Evolutionary conservation across 2,888 invertebrate genomes (phyloP).

Genomic region (Dryobotodes eremita): DNA sequence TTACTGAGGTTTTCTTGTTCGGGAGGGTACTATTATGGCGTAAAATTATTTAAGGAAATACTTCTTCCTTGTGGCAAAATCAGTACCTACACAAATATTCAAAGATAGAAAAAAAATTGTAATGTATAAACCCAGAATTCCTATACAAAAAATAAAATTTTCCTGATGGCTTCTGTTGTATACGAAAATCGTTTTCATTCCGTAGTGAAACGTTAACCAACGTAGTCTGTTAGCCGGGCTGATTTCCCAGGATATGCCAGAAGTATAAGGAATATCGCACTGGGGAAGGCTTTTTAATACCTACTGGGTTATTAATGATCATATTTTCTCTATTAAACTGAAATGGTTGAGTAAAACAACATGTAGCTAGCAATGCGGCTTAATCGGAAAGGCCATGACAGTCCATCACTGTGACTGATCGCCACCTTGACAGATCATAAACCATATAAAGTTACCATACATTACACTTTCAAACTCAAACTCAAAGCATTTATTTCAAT

Average conservation of each 20-base stretch:
- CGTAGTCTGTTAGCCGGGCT: not conserved
- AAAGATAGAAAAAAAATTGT: not conserved
- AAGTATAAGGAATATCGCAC: too few relatives aligned
- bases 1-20: conserved; percentile 14
- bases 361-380: too few relatives aligned
- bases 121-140: not conserved
- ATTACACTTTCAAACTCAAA: too few relatives aligned
- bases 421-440: too few relatives aligned
- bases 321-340: not conserved
- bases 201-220: not conserved
- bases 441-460: too few relatives aligned
- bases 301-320: not conserved
- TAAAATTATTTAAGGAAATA: conserved; percentile 10
- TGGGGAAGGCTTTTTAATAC: not conserved
- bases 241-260: not conserved
- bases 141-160: not conserved
- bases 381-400: too few relatives aligned
- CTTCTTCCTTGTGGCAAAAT: not conserved
- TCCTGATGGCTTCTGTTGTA: not conserved
- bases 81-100: not conserved
- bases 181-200: not conserved
- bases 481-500: too few relatives aligned
- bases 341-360: too few relatives aligned
- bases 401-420: too few relatives aligned
- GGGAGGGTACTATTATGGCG: not conserved